These are phyloP conservation scores for Micoletzkya japonica DNA, from an alignment of 2,888 invertebrate species.

Conservation along the genomic window DNA sequence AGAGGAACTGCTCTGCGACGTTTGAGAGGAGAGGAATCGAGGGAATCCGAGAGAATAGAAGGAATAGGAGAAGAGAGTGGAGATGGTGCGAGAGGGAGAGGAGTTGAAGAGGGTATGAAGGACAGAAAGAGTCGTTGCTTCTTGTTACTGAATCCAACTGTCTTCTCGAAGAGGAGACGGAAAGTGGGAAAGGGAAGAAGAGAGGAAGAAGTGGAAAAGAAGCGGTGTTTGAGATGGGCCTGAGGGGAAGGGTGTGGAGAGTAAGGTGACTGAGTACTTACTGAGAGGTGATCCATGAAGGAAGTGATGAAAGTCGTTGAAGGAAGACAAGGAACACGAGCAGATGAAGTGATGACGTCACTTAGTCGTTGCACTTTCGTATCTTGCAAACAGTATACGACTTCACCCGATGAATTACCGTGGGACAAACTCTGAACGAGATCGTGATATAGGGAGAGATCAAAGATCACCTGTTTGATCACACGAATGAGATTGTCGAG, in stretches of 20 bases:
- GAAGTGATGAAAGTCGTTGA: conserved; percentile 4
- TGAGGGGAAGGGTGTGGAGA: background rate
- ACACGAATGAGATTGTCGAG: conserved; percentile 15
- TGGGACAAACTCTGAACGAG: background rate
- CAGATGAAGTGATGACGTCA: background rate
- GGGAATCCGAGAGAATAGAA: background rate
- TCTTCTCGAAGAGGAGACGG: conserved; percentile 54
- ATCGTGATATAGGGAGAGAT: background rate
- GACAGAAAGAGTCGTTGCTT: conserved; percentile 49
- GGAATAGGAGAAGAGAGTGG: background rate
- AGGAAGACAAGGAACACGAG: background rate
- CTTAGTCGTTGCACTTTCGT: background rate
- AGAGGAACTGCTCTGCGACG: background rate
- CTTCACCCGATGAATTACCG: background rate
- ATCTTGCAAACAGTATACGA: conserved; percentile 6
- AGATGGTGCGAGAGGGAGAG: background rate
- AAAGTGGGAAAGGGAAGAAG: conserved; percentile 37
- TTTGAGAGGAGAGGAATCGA: background rate
- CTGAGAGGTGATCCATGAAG: conserved; percentile 8
- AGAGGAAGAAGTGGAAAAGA: background rate
- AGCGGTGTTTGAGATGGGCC: background rate
- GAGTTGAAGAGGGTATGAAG: conserved; percentile 31
- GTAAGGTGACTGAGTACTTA: background rate
- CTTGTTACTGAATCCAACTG: conserved; percentile 55
- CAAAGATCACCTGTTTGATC: background rate